Conservation (phyloP, 2,888 invertebrate genomes). For the Eudasyphora cyanicolor region DNA sequence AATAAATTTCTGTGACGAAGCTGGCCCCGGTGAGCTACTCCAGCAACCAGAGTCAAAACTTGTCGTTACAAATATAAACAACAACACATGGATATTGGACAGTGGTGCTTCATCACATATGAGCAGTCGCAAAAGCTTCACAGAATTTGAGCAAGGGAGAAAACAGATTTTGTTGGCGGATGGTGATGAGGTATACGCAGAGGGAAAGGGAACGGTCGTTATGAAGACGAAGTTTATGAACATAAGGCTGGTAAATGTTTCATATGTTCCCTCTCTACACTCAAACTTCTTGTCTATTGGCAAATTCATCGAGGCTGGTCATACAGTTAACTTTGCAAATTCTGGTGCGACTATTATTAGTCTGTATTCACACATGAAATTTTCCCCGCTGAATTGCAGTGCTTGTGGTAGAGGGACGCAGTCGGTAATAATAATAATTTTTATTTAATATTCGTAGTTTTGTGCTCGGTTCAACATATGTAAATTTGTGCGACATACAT, state of each 20-base stretch:
- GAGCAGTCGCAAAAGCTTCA: constrained; percentile 38
- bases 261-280: constrained; percentile 48
- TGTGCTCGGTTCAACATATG: too few species aligned
- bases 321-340: constrained; percentile 41
- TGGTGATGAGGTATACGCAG: constrained; percentile 43
- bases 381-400: too few species aligned
- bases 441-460: too few species aligned
- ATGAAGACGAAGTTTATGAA: constrained; percentile 29
- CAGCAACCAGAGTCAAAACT: too few species aligned
- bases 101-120: constrained; percentile 46
- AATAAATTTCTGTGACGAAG: too few species aligned
- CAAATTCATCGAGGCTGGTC: constrained; percentile 46
- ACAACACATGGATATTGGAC: constrained; percentile 36
- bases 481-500: too few species aligned
- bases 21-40: too few species aligned
- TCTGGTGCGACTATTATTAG: constrained; percentile 37
- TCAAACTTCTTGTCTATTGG: constrained; percentile 47
- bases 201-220: constrained; percentile 33
- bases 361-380: too few species aligned
- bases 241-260: constrained; percentile 48
- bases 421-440: too few species aligned
- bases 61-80: too few species aligned
- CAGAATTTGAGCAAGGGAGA: constrained; percentile 7
- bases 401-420: too few species aligned
- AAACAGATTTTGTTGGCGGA: constrained; percentile 17